Base-by-base conservation (phyloP, 2,113 vertebrate genomes). In the Caloenas nicobarica region DNA sequence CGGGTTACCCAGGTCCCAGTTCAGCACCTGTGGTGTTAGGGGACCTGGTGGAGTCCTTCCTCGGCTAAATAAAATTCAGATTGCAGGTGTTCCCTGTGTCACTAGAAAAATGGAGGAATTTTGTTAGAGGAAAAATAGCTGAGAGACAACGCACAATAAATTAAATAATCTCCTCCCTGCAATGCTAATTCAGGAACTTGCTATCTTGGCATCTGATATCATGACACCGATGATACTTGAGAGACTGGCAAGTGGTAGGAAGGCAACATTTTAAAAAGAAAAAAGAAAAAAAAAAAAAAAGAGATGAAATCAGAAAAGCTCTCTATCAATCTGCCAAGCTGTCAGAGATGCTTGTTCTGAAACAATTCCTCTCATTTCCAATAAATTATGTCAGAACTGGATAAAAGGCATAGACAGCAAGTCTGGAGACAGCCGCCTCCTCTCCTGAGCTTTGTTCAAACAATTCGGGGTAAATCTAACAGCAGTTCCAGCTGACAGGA, bases 281-380 rank as follows among this genome's bases (percentile, higher is more conserved):
- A 5, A 16, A 38, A 73, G 13, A 44, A 44, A 16, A 23, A 50
- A 26, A 34, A 50, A 62, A 4, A 14, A 38, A 66, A 15, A 62
- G 86, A 93, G 72, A 90, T 78, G 86, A 16, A 84, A 94, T 94
- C 86, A 90, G 80, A 66, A 96, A 96, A 94, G 62, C 95, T 95
- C 94, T 95, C 96, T 90, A 95, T 97, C 96, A 97, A 95, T 70
- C 94, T 95, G 95, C 94, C 96, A 95, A 90, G 92, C 94, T 96
- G 94, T 94, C 95, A 94, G 88, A 19, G 88, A 24, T 4, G 72
- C 96, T 94, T 78, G 92, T 95, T 88, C 92, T 60, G 83, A 93
- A 94, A 94, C 95, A 90, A 94, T 88, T 74, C 91, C 88, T n/a
- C 95, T 93, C 88, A 10, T 94, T 94, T 91, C 94, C 95, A 94